phyloP scores from a whole-genome alignment of 92 coral and sea anemone genomes.

The Epizoanthus stellaris region DNA sequence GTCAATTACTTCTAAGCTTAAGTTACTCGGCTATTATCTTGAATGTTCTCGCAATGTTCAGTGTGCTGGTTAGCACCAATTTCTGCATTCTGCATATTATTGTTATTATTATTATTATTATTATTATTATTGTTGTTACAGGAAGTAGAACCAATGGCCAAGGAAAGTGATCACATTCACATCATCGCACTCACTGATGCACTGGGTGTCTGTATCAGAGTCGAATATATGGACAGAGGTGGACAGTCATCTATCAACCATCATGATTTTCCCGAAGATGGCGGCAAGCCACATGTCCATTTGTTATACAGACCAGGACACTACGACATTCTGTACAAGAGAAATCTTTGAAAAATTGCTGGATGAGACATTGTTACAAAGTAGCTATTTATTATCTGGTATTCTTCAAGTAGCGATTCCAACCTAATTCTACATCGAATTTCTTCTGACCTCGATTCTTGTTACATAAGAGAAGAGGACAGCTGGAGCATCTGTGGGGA shows the following conservation, averaged over 20 bases:
- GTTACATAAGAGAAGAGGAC: no score
- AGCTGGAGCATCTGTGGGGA: no score
- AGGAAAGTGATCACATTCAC: slow-evolving; percentile 97
- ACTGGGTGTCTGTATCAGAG: slow-evolving; percentile 91
- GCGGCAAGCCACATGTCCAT: slow-evolving; percentile 72
- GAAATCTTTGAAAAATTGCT: slow-evolving; percentile 43
- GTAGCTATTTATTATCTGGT: background rate
- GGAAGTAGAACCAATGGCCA: slow-evolving; percentile 99
- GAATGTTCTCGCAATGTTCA: no score
- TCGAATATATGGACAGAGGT: slow-evolving; percentile 94
- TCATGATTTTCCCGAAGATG: slow-evolving; percentile 98
- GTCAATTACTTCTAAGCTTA: no score
- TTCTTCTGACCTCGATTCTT: no score
- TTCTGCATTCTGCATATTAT: no score
- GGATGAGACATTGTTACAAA: background rate
- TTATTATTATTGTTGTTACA: background rate
- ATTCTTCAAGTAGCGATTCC: no score
- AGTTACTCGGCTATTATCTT: no score
- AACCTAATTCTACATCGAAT: no score
- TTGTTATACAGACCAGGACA: slow-evolving; percentile 96
- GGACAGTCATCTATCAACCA: slow-evolving; percentile 90
- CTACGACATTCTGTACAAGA: slow-evolving; percentile 87
- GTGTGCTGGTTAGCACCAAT: no score
- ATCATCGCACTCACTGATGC: slow-evolving; percentile 96
- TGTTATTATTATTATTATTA: no score